Conservation (phyloP, 2,888 invertebrate genomes). For the Cryptocheilus praepositus region DNA sequence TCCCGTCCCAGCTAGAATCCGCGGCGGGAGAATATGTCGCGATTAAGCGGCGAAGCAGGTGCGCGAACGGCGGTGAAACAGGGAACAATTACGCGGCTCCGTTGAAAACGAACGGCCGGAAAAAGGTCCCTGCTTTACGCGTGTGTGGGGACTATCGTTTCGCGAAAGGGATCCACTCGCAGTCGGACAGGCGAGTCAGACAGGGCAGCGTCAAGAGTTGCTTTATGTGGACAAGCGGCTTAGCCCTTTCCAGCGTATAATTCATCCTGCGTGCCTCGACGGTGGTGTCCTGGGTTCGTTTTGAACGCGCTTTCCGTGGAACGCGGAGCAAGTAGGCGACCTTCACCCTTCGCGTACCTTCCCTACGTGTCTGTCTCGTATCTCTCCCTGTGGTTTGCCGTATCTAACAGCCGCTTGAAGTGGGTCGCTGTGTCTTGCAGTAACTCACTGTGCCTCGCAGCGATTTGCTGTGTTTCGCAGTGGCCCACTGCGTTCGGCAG, state of each 20-base stretch:
- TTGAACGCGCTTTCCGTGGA: conserved; percentile 31
- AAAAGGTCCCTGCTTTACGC: neutral
- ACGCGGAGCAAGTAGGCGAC: conserved; percentile 20
- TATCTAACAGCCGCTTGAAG: no score
- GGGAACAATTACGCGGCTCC: neutral
- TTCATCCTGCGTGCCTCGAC: conserved; percentile 49
- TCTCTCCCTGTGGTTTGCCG: no score
- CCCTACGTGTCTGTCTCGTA: neutral
- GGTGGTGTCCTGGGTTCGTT: no score
- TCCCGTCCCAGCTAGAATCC: no score
- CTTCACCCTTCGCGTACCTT: neutral
- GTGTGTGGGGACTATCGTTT: no score
- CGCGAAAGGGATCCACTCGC: conserved; percentile 7
- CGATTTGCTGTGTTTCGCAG: no score
- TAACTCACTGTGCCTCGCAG: no score
- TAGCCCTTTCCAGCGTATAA: conserved; percentile 55
- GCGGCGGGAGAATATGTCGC: no score
- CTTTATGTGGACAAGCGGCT: conserved; percentile 61
- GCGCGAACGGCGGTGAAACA: neutral
- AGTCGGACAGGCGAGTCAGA: conserved; percentile 36
- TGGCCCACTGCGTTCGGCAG: no score
- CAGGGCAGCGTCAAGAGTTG: conserved; percentile 33
- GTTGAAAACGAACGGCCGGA: neutral
- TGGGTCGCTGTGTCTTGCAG: no score
- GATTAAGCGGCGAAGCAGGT: no score